These are phyloP conservation scores for Riparia riparia DNA, from an alignment of 2,113 vertebrate genomes.

Conservation along the genomic window DNA sequence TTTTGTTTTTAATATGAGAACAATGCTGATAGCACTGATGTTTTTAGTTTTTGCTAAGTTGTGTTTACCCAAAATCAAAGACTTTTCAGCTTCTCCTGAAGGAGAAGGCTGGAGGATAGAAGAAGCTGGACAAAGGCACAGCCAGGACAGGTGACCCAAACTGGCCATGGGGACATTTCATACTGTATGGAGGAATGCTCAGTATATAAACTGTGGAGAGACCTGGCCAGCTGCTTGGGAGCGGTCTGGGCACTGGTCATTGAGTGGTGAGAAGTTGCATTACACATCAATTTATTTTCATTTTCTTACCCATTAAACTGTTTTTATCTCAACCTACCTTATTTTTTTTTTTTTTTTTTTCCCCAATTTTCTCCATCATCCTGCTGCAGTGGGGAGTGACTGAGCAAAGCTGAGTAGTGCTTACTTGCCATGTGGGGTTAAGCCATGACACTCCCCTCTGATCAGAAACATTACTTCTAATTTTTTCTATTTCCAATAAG, in stretches of 20 bases:
- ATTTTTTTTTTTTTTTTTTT: neutral
- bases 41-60: neutral
- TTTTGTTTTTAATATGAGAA: neutral
- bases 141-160: neutral
- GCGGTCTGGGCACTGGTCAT: rapidly evolving
- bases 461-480: neutral
- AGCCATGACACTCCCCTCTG: neutral
- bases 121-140: neutral
- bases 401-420: neutral
- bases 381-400: neutral
- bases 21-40: neutral
- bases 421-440: neutral
- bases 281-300: neutral
- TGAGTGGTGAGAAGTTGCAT: neutral
- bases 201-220: neutral
- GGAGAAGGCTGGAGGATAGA: neutral
- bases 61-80: neutral
- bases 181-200: neutral
- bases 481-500: neutral
- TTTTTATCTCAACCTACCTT: neutral
- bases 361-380: neutral
- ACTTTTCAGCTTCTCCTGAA: neutral
- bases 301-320: neutral
- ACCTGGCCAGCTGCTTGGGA: neutral
- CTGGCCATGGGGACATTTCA: neutral